Conservation (phyloP, 2,797 vertebrate species). For the Hozukius guyotensis region DNA sequence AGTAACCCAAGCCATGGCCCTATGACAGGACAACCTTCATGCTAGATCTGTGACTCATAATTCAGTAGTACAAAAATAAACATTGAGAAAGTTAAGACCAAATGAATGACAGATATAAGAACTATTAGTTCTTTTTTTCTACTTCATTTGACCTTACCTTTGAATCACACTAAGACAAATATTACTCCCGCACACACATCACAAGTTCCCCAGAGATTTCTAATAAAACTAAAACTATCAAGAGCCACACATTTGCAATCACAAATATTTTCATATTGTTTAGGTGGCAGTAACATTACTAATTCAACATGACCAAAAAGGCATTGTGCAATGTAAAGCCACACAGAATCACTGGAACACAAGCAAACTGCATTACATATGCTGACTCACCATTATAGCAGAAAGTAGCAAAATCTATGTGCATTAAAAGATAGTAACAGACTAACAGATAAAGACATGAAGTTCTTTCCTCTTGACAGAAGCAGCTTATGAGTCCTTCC, state of each 20-base stretch:
- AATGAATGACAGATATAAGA: constrained; percentile 3
- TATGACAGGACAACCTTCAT: constrained; percentile 75
- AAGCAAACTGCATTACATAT: not conserved
- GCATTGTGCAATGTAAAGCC: not conserved
- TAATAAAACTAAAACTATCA: not conserved
- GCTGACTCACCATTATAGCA: constrained; percentile 64
- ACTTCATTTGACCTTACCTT: not conserved
- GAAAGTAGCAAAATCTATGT: not conserved
- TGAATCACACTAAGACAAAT: not conserved
- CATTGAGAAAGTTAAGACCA: constrained; percentile 24
- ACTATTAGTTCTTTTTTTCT: not conserved
- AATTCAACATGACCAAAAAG: constrained; percentile 15
- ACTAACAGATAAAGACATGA: constrained; percentile 14
- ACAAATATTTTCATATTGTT: not conserved
- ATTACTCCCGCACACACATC: not conserved
- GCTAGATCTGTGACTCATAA: constrained; percentile 65
- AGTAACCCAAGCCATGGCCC: constrained; percentile 68
- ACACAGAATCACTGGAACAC: not conserved
- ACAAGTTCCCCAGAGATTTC: not conserved
- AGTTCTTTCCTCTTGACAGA: constrained; percentile 39
- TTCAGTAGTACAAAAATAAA: constrained; percentile 62
- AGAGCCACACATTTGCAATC: not conserved
- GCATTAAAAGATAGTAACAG: constrained; percentile 7
- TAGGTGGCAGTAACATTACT: not conserved
- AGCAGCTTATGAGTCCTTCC: constrained; percentile 49